Percentiles rank a stretch among this genome's conserved stretches.
Conservation (phyloP, 2,797 vertebrate genomes). For the Tauraco hartlaubi region DNA sequence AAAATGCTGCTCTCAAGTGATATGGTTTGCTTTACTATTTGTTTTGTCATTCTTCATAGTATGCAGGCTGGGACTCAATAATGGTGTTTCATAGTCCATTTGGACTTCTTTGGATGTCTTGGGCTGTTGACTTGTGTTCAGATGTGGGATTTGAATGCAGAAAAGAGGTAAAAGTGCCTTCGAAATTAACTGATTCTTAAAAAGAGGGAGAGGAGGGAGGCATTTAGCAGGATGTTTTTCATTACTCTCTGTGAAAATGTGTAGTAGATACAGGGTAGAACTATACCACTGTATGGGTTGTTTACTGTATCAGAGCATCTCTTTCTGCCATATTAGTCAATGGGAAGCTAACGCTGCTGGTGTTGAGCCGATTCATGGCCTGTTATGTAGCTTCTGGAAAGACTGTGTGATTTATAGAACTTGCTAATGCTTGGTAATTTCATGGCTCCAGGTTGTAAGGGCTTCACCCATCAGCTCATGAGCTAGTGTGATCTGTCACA, state of each 20-base stretch:
- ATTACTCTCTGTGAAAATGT: not conserved
- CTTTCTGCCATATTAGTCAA: not conserved
- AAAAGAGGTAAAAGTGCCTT: not conserved
- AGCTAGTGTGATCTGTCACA: not conserved
- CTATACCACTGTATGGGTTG: not conserved
- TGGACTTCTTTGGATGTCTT: not conserved
- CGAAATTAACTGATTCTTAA: not conserved
- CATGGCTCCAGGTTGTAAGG: not conserved
- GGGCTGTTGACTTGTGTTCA: not conserved
- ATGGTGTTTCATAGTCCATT: not conserved
- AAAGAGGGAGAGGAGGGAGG: not conserved
- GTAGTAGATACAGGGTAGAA: not conserved
- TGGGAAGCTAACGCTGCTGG: not conserved
- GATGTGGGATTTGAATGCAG: not conserved
- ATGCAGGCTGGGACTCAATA: fast-evolving
- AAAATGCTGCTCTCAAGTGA: not conserved
- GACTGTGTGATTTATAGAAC: not conserved
- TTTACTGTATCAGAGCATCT: not conserved
- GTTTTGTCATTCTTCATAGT: not conserved
- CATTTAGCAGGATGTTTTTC: not conserved
- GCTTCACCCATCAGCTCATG: not conserved
- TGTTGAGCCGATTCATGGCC: not conserved
- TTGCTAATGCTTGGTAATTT: not conserved
- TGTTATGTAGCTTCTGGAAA: not conserved
- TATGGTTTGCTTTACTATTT: not conserved